Percentiles rank a stretch among this genome's conserved stretches.
Conservation (phyloP, 1,140 invertebrate genomes). For the Archegozetes longisetosus region DNA sequence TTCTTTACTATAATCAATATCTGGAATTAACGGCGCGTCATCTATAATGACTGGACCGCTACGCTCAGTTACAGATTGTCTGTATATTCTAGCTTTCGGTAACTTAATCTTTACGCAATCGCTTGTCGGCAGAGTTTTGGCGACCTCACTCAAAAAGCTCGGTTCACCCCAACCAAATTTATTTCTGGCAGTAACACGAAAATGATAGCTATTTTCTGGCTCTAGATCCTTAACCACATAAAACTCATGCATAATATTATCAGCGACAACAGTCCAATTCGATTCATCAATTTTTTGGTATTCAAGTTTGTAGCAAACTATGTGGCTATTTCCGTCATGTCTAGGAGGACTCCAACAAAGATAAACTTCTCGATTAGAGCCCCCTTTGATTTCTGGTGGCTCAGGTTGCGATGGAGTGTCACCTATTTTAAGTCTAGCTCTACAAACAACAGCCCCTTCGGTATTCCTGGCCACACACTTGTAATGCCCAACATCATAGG, state of each 20-base stretch:
- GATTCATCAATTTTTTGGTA: slow-evolving; percentile 51
- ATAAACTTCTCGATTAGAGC: slow-evolving; percentile 69
- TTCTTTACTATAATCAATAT: slow-evolving; percentile 51
- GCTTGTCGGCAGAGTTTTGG: slow-evolving; percentile 31
- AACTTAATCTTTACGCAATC: slow-evolving; percentile 48
- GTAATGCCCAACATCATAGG: slow-evolving; percentile 60
- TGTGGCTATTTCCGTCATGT: slow-evolving; percentile 60
- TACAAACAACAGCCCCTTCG: slow-evolving; percentile 34
- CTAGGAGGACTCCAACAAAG: slow-evolving; percentile 59
- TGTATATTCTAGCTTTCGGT: slow-evolving; percentile 31
- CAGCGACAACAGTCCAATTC: slow-evolving; percentile 68
- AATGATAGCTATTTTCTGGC: slow-evolving; percentile 64
- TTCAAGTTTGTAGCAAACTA: slow-evolving; percentile 68
- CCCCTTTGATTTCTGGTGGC: slow-evolving; percentile 59
- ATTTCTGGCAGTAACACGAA: slow-evolving; percentile 72
- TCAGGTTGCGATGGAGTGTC: slow-evolving; percentile 59
- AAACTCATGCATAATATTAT: slow-evolving; percentile 86
- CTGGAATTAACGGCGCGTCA: slow-evolving; percentile 35
- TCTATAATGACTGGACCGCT: slow-evolving; percentile 37
- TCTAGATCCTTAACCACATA: slow-evolving; percentile 60
- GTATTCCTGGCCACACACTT: slow-evolving; percentile 84
- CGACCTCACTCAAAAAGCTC: slow-evolving; percentile 49
- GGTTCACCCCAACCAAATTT: slow-evolving; percentile 79
- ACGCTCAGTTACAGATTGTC: slow-evolving; percentile 38
- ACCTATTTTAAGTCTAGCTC: slow-evolving; percentile 36